Conservation (phyloP, 2,888 invertebrate genomes). For the Athripsodes cinereus region DNA sequence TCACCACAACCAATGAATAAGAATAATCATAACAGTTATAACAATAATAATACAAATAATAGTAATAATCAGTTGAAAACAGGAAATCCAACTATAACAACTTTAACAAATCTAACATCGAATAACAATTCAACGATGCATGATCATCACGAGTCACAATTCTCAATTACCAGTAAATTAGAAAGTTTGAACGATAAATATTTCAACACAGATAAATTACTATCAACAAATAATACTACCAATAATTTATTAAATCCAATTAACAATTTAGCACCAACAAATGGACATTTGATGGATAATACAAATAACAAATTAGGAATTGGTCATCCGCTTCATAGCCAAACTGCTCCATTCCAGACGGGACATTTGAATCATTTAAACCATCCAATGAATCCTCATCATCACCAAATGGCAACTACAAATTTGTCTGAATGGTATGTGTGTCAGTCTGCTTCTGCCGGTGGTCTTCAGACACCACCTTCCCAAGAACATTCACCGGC, state of each 20-base stretch:
- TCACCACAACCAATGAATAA: constrained; percentile 29
- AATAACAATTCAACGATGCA: constrained; percentile 1
- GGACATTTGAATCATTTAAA: constrained; percentile 30
- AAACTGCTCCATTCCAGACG: constrained; percentile 37
- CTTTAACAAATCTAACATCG: constrained; percentile 1
- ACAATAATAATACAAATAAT: background rate
- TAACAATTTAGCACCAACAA: background rate
- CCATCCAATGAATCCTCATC: constrained; percentile 31
- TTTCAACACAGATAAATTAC: constrained; percentile 39
- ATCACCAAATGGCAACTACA: constrained; percentile 43
- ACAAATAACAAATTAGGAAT: constrained; percentile 33
- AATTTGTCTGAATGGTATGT: constrained; percentile 76
- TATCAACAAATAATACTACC: constrained; percentile 3
- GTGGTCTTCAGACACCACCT: constrained; percentile 63
- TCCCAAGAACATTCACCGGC: constrained; percentile 61
- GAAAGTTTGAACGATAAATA: constrained; percentile 51
- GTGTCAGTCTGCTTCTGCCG: constrained; percentile 62
- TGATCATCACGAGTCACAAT: constrained; percentile 36
- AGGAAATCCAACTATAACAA: constrained; percentile 32
- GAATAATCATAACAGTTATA: background rate
- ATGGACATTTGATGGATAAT: constrained; percentile 12
- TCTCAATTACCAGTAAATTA: constrained; percentile 46
- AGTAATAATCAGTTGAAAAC: constrained; percentile 14
- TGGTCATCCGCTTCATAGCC: constrained; percentile 36
- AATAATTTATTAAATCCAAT: background rate